phyloP scores from a whole-genome alignment of 2,797 vertebrate species.

The Periophthalmus magnuspinnatus region DNA sequence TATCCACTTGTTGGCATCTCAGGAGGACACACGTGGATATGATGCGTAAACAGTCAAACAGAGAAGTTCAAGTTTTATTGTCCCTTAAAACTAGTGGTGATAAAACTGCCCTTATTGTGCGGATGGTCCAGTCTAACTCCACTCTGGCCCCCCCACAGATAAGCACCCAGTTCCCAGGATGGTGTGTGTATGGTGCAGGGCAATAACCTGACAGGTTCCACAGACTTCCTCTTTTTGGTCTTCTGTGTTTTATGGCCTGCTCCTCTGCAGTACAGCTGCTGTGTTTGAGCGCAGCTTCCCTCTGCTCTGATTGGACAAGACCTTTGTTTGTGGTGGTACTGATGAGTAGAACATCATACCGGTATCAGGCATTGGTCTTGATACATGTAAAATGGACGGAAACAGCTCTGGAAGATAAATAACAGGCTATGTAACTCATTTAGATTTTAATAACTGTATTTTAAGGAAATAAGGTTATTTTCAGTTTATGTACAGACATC shows the following conservation, averaged over 20 bases:
- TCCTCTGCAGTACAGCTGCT: constrained; percentile 77
- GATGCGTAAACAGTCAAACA: constrained; percentile 31
- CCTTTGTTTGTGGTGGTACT: too few species aligned
- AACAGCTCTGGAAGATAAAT: too few species aligned
- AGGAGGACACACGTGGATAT: too few species aligned
- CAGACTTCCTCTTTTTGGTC: constrained; percentile 80
- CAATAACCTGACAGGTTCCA: constrained; percentile 76
- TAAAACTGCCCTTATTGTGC: constrained; percentile 47
- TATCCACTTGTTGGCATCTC: constrained; percentile 22
- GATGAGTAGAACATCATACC: neutral
- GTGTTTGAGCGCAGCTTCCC: constrained; percentile 65
- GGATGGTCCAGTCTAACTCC: constrained; percentile 32
- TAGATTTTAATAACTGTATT: too few species aligned
- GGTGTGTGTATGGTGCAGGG: constrained; percentile 73
- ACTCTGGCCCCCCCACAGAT: constrained; percentile 61
- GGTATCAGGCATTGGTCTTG: neutral
- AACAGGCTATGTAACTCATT: too few species aligned
- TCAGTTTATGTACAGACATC: too few species aligned
- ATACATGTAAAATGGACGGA: neutral
- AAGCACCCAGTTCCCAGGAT: constrained; percentile 79
- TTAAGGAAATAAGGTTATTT: too few species aligned
- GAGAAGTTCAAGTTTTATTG: constrained; percentile 47
- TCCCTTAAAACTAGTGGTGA: constrained; percentile 27
- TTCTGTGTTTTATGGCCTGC: constrained; percentile 72
- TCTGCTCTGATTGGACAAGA: constrained; percentile 59